Evolutionary conservation across 92 coral and sea anemone genomes (phyloP), one percentile per base, ranked within the genome.

Genomic region (Desmophyllum pertusum): DNA sequence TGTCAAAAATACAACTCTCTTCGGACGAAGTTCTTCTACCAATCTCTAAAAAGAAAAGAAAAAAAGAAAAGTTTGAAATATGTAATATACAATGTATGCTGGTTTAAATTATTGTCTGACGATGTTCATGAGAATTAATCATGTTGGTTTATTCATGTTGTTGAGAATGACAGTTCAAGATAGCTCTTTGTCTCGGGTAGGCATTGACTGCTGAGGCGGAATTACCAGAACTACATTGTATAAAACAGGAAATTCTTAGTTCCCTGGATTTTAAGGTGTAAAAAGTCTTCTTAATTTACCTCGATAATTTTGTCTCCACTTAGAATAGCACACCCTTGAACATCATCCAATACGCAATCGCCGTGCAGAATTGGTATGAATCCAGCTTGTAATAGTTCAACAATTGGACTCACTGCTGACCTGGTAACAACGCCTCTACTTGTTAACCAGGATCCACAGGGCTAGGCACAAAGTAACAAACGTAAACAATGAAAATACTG

Each of bases 261-360:
- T 48, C 18, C 18, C 53, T 48, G n/a, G n/a, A n/a, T 14, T 14
- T 48, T 14, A 48, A 13, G 53, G 53, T 17, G 53, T 2, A 3
- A 21, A 13, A 48, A 3, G 33, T 62, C 33, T 62, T 25, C 10
- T 13, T 1, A 18, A 52, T 30, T 37, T 78, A 93, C 97, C 94
- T 93, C 95, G 38, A 93, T 88, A 57, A 93, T 91, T 79, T 89
- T 93, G 88, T 93, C 97, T 36, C 97, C 97, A 83, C 97, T 93
- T 15, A 93, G 92, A 67, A 93, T 93, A 18, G 88, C 77, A 73
- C 95, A 93, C 15, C 97, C 95, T 81, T 91, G 93, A 35, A 46
- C 75, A 17, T 86, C 77, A 62, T 93, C 98, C 17, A 91, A 45
- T 21, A 93, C 98, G 80, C 98, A 93, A 73, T 93, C 98, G 10